These are phyloP conservation scores for Gerris buenoi DNA, from an alignment of 1,140 invertebrate genomes.

Conservation along the genomic window DNA sequence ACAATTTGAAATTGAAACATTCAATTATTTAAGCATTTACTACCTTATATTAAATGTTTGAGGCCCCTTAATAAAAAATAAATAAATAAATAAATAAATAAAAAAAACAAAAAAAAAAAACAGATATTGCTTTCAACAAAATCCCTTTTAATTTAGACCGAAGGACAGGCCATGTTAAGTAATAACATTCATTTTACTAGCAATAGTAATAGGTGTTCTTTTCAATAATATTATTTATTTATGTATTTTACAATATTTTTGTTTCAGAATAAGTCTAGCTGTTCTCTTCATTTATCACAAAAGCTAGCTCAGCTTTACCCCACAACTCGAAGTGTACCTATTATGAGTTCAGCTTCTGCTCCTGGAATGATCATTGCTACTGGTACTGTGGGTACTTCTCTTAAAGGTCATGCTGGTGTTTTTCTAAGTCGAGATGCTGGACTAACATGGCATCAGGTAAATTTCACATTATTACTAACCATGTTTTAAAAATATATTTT, in stretches of 20 bases:
- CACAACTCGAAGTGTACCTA: conserved; percentile 55
- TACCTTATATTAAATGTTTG: too few species aligned
- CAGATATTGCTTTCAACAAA: too few species aligned
- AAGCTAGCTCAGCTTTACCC: conserved; percentile 70
- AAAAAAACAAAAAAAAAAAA: too few species aligned
- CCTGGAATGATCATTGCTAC: conserved; percentile 78
- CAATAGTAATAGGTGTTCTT: too few species aligned
- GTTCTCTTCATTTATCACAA: conserved; percentile 74
- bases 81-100: too few species aligned
- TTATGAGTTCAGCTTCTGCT: conserved; percentile 71
- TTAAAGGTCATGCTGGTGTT: conserved; percentile 65
- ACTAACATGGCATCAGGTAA: conserved; percentile 62
- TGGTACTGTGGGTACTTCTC: conserved; percentile 55
- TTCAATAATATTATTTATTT: neutral
- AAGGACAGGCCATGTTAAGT: too few species aligned
- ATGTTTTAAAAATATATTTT: too few species aligned
- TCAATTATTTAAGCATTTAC: too few species aligned
- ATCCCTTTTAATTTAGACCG: too few species aligned
- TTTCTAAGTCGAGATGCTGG: conserved; percentile 68
- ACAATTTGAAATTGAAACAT: too few species aligned
- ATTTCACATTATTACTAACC: conserved; percentile 13
- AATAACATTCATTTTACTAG: too few species aligned
- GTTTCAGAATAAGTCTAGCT: conserved; percentile 36
- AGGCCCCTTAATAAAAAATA: too few species aligned
- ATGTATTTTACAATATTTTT: conserved; percentile 14